These are phyloP conservation scores for Corapipo altera DNA, from an alignment of 2,113 vertebrate genomes.

Conservation along the genomic window DNA sequence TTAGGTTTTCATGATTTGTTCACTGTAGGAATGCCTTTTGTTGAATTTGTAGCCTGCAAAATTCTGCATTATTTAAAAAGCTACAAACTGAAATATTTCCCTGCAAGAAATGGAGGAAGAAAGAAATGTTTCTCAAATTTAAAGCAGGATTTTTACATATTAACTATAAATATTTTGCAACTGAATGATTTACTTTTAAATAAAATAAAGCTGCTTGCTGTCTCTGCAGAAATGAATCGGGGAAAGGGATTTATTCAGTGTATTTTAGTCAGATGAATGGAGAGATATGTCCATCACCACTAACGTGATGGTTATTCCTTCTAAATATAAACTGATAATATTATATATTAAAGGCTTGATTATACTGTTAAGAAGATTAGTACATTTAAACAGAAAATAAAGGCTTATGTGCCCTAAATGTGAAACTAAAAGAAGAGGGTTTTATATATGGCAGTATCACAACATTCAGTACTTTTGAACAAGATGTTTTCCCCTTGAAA, in stretches of 20 bases:
- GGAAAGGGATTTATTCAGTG: constrained; percentile 50
- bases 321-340: constrained; percentile 67
- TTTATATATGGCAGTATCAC: neutral
- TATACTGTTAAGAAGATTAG: constrained; percentile 65
- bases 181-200: constrained; percentile 39
- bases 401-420: constrained; percentile 47
- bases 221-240: constrained; percentile 51
- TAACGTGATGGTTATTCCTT: constrained; percentile 40
- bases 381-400: constrained; percentile 48
- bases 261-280: constrained; percentile 64
- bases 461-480: neutral
- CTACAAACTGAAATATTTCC: neutral
- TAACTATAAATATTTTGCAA: constrained; percentile 53
- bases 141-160: constrained; percentile 29
- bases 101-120: neutral
- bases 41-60: neutral
- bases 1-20: neutral
- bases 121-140: neutral
- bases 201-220: constrained; percentile 43
- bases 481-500: constrained; percentile 5
- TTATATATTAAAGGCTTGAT: constrained; percentile 54
- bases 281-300: constrained; percentile 52
- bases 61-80: neutral
- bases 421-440: neutral
- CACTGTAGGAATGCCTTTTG: neutral